Conservation (phyloP, 2,888 invertebrate genomes). For the Hyles lineata region DNA sequence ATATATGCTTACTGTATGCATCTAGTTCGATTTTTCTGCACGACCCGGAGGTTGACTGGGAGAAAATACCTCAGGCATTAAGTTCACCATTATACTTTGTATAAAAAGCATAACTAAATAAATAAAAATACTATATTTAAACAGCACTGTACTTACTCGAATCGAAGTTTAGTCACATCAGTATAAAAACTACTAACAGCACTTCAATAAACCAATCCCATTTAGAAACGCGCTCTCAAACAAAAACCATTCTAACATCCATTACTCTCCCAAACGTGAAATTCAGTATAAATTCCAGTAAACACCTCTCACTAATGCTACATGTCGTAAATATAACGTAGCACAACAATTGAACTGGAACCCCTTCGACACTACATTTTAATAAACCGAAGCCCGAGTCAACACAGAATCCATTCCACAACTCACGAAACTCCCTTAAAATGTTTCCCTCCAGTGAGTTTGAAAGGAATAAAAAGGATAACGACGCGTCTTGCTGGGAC, state of each 20-base stretch:
- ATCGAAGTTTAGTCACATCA: too few relatives aligned
- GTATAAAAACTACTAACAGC: too few relatives aligned
- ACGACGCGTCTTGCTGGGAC: conserved; percentile 10
- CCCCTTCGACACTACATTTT: conserved; percentile 32
- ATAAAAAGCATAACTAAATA: too few relatives aligned
- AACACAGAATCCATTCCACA: conserved; percentile 32
- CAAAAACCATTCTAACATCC: conserved; percentile 1
- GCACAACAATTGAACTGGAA: conserved; percentile 20
- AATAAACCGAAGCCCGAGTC: conserved; percentile 31
- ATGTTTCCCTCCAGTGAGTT: conserved; percentile 26
- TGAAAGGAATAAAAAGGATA: conserved; percentile 12
- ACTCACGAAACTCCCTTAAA: conserved; percentile 29
- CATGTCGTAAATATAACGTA: conserved; percentile 20
- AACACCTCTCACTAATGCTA: not conserved
- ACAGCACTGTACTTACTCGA: too few relatives aligned
- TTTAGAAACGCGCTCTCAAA: not conserved
- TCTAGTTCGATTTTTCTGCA: too few relatives aligned
- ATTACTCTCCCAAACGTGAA: conserved; percentile 8
- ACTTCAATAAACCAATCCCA: not conserved
- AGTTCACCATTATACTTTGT: too few relatives aligned
- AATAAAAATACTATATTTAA: too few relatives aligned
- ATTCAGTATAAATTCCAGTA: conserved; percentile 20
- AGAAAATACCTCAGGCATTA: too few relatives aligned
- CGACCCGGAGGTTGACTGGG: too few relatives aligned
- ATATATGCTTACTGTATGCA: too few relatives aligned